These are phyloP conservation scores for Conops quadrifasciatus DNA, from an alignment of 2,888 invertebrate species.

Conservation along the genomic window DNA sequence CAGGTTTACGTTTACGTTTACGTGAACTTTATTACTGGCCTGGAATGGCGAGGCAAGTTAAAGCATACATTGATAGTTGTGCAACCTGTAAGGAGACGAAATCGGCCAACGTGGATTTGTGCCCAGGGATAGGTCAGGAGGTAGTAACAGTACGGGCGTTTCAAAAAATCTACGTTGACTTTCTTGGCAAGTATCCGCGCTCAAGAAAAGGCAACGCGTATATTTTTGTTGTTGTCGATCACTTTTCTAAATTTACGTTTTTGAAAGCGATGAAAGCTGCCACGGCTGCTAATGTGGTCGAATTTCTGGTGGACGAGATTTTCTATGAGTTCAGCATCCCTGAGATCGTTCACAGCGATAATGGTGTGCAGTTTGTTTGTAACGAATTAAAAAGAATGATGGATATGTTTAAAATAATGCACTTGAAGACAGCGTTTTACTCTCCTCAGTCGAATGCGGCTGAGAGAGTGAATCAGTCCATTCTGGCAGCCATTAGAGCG, in stretches of 20 bases:
- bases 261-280: conserved; percentile 37
- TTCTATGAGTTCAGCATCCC: conserved; percentile 49
- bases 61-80: not conserved
- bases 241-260: conserved; percentile 40
- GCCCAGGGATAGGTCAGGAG: conserved; percentile 11
- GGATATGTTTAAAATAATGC: conserved; percentile 37
- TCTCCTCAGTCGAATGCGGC: too few relatives aligned
- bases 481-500: too few relatives aligned
- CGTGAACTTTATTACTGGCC: conserved; percentile 18
- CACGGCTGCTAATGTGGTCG: conserved; percentile 25
- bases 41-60: conserved; percentile 19
- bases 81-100: conserved; percentile 9
- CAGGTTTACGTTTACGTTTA: too few relatives aligned
- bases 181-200: conserved; percentile 43
- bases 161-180: conserved; percentile 41
- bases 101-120: conserved; percentile 5
- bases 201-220: conserved; percentile 35
- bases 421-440: too few relatives aligned
- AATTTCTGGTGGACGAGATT: conserved; percentile 39
- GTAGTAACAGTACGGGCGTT: conserved; percentile 22
- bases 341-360: conserved; percentile 47
- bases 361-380: conserved; percentile 47
- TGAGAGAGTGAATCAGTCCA: too few relatives aligned
- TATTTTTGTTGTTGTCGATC: conserved; percentile 40
- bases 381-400: conserved; percentile 41